phyloP scores from a whole-genome alignment of 2,888 invertebrate genomes.

The Leucoma salicis region DNA sequence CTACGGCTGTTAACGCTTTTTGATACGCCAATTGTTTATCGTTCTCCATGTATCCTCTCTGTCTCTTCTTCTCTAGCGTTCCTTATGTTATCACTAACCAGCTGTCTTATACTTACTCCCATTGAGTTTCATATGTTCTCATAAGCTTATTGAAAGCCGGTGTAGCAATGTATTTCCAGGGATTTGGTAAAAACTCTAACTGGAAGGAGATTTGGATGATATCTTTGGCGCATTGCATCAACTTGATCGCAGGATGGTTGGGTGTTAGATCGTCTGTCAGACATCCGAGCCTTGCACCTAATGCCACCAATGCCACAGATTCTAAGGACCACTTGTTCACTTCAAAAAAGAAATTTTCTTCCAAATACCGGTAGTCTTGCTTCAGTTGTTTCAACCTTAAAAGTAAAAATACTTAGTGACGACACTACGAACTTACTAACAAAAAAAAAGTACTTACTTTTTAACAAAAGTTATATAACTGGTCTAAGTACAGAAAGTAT shows the following conservation, averaged over 20 bases:
- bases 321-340: slow-evolving; percentile 85
- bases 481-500: no score
- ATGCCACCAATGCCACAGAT: slow-evolving; percentile 64
- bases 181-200: slow-evolving; percentile 54
- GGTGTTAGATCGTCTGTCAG: slow-evolving; percentile 47
- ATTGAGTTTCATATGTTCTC: slow-evolving; percentile 57
- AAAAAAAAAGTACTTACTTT: no score
- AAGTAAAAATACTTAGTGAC: no score
- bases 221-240: slow-evolving; percentile 55
- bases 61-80: no score
- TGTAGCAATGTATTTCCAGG: slow-evolving; percentile 56
- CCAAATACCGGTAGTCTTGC: slow-evolving; percentile 45
- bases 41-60: no score
- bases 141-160: slow-evolving; percentile 57
- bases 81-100: no score
- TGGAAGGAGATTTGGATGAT: slow-evolving; percentile 49
- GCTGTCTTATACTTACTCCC: slow-evolving; percentile 71
- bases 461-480: no score
- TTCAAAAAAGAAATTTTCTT: slow-evolving; percentile 74
- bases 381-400: slow-evolving; percentile 56
- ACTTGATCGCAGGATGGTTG: slow-evolving; percentile 52
- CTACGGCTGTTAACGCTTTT: no score
- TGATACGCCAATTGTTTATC: no score
- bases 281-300: slow-evolving; percentile 64
- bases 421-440: no score